Evolutionary conservation across 2,888 invertebrate species (phyloP).

Genomic region (Volucella zonaria): DNA sequence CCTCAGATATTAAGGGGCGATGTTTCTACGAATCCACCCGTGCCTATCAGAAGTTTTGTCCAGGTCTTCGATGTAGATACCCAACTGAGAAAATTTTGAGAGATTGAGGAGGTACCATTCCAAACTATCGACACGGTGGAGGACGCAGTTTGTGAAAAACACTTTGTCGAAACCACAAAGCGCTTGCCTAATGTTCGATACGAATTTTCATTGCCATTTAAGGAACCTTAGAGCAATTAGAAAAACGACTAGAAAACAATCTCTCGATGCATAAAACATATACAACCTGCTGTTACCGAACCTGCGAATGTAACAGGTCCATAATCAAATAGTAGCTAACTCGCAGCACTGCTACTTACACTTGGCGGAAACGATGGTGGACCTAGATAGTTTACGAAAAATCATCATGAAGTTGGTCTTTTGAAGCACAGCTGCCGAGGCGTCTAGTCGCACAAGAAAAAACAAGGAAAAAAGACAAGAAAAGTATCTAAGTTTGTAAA

Average conservation of each 20-base stretch:
- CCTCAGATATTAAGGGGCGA: neutral
- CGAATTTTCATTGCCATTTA: slow-evolving; percentile 14
- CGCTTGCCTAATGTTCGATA: slow-evolving; percentile 22
- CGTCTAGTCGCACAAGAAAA: too few relatives aligned
- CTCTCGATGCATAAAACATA: neutral
- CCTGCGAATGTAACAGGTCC: neutral
- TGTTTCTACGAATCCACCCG: neutral
- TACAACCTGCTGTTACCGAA: slow-evolving; percentile 26
- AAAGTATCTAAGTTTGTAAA: too few relatives aligned
- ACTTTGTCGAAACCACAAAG: slow-evolving; percentile 7
- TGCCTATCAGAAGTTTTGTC: neutral
- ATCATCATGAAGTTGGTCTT: too few relatives aligned
- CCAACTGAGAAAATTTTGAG: neutral
- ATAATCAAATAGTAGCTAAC: neutral
- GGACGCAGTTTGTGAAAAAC: neutral
- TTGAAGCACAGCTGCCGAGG: too few relatives aligned
- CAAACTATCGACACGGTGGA: neutral
- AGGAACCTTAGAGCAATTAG: slow-evolving; percentile 16
- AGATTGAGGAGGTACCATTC: neutral
- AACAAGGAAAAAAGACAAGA: too few relatives aligned
- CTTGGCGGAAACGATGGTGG: too few relatives aligned
- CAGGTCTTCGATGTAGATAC: neutral
- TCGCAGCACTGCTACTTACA: too few relatives aligned
- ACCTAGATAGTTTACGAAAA: too few relatives aligned
- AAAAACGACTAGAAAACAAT: slow-evolving; percentile 17